Evolutionary conservation across 2,888 invertebrate species (phyloP).

Genomic region (Frankliniella fusca): DNA sequence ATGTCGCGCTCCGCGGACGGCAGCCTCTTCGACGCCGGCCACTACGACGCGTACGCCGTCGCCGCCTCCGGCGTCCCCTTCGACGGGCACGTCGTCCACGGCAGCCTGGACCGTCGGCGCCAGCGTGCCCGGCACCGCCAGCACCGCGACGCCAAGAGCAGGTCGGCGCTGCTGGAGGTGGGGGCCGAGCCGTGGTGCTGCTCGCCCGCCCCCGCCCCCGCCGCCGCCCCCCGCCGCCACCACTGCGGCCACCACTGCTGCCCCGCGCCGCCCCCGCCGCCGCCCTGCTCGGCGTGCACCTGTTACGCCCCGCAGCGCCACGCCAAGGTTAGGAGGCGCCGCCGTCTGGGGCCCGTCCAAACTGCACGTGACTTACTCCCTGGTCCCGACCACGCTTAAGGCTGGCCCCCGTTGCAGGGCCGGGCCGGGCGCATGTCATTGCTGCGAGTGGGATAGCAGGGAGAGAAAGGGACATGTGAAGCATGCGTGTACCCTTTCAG

Average conservation of each 20-base stretch:
- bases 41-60: slow-evolving; percentile 27
- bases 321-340: neutral
- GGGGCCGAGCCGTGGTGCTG: slow-evolving; percentile 28
- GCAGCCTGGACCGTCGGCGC: slow-evolving; percentile 57
- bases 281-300: neutral
- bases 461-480: too few relatives aligned
- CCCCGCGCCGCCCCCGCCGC: slow-evolving; percentile 49
- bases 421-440: too few relatives aligned
- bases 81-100: slow-evolving; percentile 39
- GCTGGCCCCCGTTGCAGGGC: too few relatives aligned
- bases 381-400: neutral
- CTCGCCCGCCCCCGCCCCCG: slow-evolving; percentile 48
- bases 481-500: too few relatives aligned
- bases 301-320: neutral
- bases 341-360: neutral
- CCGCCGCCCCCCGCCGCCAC: slow-evolving; percentile 52
- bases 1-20: neutral
- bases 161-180: slow-evolving; percentile 52
- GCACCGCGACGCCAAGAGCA: slow-evolving; percentile 62
- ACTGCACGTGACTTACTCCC: neutral
- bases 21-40: slow-evolving; percentile 30
- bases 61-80: slow-evolving; percentile 28
- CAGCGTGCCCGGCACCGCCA: slow-evolving; percentile 51
- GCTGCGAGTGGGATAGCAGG: too few relatives aligned
- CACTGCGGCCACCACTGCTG: slow-evolving; percentile 53